These are phyloP conservation scores for Cyaniris semiargus DNA, from an alignment of 2,888 invertebrate genomes.

Conservation along the genomic window DNA sequence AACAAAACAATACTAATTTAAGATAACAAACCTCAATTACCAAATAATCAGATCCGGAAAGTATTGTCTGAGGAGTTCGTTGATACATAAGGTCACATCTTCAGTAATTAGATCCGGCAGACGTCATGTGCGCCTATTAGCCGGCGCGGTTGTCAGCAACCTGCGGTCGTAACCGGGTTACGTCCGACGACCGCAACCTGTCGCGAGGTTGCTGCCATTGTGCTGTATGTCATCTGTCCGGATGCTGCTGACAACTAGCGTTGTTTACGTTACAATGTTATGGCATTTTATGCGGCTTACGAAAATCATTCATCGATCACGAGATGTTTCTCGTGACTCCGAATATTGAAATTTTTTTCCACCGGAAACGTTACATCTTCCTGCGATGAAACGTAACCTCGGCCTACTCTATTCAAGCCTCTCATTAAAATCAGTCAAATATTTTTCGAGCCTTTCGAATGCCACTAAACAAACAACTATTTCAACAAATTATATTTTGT, in stretches of 20 bases:
- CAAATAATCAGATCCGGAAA: background rate
- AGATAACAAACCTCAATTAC: background rate
- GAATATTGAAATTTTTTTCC: no score
- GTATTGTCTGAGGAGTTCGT: background rate
- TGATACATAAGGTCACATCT: background rate
- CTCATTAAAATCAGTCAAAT: no score
- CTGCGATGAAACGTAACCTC: background rate
- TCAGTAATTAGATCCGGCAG: conserved; percentile 13
- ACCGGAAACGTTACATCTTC: background rate
- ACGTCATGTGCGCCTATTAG: background rate
- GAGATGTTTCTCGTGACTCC: no score
- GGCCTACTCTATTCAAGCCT: no score
- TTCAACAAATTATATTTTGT: no score
- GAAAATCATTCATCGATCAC: no score
- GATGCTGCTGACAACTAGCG: background rate
- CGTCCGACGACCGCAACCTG: background rate
- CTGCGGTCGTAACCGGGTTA: background rate
- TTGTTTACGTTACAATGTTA: background rate
- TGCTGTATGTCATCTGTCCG: background rate
- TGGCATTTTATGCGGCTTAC: no score
- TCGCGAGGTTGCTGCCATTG: background rate
- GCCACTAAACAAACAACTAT: no score
- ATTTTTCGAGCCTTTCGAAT: no score
- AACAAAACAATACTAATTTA: background rate
- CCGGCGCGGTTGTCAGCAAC: background rate